phyloP scores from a whole-genome alignment of 2,113 vertebrate species.

The Setophaga petechia region DNA sequence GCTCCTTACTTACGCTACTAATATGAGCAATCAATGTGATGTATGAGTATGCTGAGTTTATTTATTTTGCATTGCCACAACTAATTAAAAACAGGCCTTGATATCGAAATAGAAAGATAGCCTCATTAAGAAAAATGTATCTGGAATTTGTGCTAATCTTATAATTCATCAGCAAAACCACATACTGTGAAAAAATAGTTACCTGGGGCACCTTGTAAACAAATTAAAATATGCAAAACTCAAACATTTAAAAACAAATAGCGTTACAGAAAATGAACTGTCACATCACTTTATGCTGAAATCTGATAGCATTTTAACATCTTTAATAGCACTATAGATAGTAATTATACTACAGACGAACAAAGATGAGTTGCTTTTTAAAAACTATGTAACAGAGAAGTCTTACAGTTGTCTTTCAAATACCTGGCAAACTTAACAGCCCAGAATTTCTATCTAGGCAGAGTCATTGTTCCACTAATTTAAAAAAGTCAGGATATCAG shows the following conservation, averaged over 20 bases:
- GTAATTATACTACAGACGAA: background rate
- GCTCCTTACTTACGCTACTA: background rate
- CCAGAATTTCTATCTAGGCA: background rate
- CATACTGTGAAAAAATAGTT: background rate
- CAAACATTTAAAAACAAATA: background rate
- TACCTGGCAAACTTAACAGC: background rate
- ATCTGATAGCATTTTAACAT: background rate
- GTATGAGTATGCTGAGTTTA: background rate
- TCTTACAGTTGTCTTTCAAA: background rate
- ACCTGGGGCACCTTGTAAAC: background rate
- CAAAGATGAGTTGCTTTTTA: background rate
- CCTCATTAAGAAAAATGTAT: background rate
- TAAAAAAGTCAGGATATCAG: background rate
- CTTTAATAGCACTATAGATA: background rate
- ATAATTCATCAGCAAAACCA: background rate
- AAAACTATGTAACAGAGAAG: background rate
- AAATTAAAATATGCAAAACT: constrained; percentile 11
- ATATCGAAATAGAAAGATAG: background rate
- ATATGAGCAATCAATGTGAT: background rate
- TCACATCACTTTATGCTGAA: background rate
- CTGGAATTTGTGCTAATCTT: constrained; percentile 14
- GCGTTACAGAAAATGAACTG: background rate
- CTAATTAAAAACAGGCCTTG: background rate
- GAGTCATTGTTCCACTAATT: background rate
- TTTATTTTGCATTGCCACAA: background rate